Conservation (phyloP, 2,797 vertebrate species). For the Spatula versicolor region DNA sequence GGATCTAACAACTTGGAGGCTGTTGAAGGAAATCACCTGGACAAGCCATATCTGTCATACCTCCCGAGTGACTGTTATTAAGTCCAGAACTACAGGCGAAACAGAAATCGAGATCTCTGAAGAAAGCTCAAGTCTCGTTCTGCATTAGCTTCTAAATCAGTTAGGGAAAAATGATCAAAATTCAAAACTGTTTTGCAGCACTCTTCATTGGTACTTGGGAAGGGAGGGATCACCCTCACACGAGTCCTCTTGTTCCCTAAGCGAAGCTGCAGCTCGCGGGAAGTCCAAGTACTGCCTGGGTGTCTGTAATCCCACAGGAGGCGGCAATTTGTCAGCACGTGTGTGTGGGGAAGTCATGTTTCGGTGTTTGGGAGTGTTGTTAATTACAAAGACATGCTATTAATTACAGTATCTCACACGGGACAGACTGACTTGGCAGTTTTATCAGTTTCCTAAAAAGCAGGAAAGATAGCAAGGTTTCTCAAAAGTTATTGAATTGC, state of each 20-base stretch:
- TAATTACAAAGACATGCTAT: background rate
- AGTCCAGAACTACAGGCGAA: rapidly evolving
- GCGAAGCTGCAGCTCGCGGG: background rate
- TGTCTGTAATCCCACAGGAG: background rate
- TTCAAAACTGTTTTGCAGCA: background rate
- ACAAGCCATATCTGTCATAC: rapidly evolving
- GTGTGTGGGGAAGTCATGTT: background rate
- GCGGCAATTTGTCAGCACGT: background rate
- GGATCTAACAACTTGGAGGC: background rate
- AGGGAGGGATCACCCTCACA: background rate
- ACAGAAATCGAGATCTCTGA: background rate
- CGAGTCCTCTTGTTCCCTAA: rapidly evolving
- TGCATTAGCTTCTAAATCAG: background rate
- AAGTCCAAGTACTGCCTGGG: background rate
- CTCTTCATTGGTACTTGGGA: background rate
- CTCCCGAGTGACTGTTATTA: rapidly evolving
- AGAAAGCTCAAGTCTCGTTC: background rate
- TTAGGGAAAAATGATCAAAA: background rate
- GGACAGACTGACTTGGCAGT: background rate
- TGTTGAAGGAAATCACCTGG: background rate
- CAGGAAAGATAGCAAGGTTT: background rate
- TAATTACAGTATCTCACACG: background rate
- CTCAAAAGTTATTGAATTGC: rapidly evolving
- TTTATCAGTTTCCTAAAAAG: background rate
- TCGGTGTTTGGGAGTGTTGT: background rate